Evolutionary conservation across 2,113 vertebrate genomes (phyloP), one percentile per base, ranked within the genome.

Genomic region (Mystacornis crossleyi): DNA sequence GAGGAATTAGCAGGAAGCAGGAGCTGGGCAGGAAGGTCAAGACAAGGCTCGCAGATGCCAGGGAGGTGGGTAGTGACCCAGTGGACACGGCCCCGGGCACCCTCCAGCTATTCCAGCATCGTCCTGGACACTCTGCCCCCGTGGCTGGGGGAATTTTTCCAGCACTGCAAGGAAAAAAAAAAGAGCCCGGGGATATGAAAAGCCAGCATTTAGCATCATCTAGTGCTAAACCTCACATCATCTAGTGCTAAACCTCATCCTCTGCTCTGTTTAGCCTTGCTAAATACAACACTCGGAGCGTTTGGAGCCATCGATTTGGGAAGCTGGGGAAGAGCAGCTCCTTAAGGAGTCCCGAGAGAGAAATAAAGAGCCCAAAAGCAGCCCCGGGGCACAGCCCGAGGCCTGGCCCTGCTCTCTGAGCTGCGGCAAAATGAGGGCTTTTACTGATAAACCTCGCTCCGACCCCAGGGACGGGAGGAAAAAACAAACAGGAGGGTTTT

Each of bases 61-160:
- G 12, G 45, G 38, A 58, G 34, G 5, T 34, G 38, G 26, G 4
- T 6, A 2, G 12, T 18, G 29, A 33, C 10, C 23, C 2, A 0
- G 51, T 9, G 21, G 14, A 17, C 3, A 29, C 0, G 0, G 20
- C 17, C 33, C 53, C 1, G 0, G 28, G 60, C 45, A 25, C 12
- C n/a, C 16, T n/a, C 45, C 4, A 2, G 53, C 23, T 61, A 0
- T 14, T 48, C 74, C 79, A 86, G 66, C 38, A 20, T 8, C 4
- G 0, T 18, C 48, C 66, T 0, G 3, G 55, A 21, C 20, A 1
- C 4, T 1, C 48, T 43, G 65, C 16, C 33, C 40, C 50, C 13
- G 34, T 2, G 45, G 38, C 55, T 50, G 47, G 0, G 1, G 61
- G 55, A 58, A 33, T 43, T 43, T 43, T 43, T 43, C 42, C 1